phyloP scores from a whole-genome alignment of 2,888 invertebrate species.

The Conops quadrifasciatus region DNA sequence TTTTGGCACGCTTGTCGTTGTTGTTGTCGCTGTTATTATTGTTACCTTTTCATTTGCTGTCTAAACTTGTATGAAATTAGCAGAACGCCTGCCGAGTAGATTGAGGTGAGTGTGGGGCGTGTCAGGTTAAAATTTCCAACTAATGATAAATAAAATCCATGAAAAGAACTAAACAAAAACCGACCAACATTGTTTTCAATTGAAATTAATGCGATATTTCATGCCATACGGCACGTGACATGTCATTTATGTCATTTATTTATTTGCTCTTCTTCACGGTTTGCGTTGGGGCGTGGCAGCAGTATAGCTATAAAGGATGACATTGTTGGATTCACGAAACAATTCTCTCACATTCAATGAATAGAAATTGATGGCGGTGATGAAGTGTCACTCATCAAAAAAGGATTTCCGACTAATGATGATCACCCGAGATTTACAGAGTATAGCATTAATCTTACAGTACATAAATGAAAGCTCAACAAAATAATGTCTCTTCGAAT shows the following conservation, averaged over 20 bases:
- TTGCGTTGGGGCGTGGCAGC: not conserved
- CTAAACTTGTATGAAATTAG: not conserved
- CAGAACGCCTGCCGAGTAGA: no score
- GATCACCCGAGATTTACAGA: not conserved
- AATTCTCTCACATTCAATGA: not conserved
- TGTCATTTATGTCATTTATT: conserved; percentile 25
- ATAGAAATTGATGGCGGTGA: no score
- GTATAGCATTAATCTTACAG: no score
- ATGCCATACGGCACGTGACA: conserved; percentile 17
- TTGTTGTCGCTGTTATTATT: conserved; percentile 13
- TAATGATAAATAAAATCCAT: conserved; percentile 21
- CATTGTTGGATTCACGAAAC: not conserved
- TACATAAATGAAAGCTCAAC: no score
- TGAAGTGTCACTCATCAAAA: not conserved
- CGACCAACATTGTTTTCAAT: conserved; percentile 14
- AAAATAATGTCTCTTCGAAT: no score
- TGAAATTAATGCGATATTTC: conserved; percentile 20
- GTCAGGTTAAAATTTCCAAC: not conserved
- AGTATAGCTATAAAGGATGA: not conserved
- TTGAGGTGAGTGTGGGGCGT: no score
- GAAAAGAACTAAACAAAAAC: no score
- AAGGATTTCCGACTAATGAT: not conserved
- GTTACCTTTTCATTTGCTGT: not conserved
- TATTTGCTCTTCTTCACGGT: not conserved
- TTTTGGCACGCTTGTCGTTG: no score